phyloP scores from a whole-genome alignment of 2,113 vertebrate species.

The Zosterops hypoxanthus region DNA sequence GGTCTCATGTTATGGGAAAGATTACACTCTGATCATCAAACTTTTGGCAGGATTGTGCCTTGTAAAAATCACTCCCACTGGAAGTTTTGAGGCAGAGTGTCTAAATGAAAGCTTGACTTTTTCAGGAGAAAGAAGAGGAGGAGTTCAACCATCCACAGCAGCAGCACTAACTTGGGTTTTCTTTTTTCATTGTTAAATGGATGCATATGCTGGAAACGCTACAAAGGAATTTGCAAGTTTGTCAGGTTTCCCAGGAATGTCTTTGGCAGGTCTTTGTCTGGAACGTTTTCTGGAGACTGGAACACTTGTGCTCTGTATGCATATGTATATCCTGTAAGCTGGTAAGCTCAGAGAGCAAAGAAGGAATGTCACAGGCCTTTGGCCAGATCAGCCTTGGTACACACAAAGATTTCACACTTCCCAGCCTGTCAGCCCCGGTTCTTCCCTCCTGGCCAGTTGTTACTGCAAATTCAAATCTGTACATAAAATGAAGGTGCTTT shows the following conservation, averaged over 20 bases:
- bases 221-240: constrained; percentile 62
- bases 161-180: background rate
- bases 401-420: constrained; percentile 43
- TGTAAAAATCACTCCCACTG: constrained; percentile 35
- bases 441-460: background rate
- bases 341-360: constrained; percentile 19
- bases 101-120: constrained; percentile 45
- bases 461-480: background rate
- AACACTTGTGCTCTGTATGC: constrained; percentile 46
- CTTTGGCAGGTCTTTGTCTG: constrained; percentile 71
- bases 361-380: constrained; percentile 51
- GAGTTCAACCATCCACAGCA: constrained; percentile 21
- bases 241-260: constrained; percentile 73
- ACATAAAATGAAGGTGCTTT: background rate
- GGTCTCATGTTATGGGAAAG: constrained; percentile 18
- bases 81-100: background rate
- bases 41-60: constrained; percentile 4
- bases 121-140: background rate
- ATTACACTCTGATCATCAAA: constrained; percentile 32
- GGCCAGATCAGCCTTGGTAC: constrained; percentile 24
- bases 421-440: background rate
- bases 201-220: constrained; percentile 54
- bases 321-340: constrained; percentile 60
- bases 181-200: constrained; percentile 48
- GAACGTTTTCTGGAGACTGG: constrained; percentile 59